These are phyloP conservation scores for Drosophila auraria DNA, from an alignment of 1,140 invertebrate genomes.

Conservation along the genomic window DNA sequence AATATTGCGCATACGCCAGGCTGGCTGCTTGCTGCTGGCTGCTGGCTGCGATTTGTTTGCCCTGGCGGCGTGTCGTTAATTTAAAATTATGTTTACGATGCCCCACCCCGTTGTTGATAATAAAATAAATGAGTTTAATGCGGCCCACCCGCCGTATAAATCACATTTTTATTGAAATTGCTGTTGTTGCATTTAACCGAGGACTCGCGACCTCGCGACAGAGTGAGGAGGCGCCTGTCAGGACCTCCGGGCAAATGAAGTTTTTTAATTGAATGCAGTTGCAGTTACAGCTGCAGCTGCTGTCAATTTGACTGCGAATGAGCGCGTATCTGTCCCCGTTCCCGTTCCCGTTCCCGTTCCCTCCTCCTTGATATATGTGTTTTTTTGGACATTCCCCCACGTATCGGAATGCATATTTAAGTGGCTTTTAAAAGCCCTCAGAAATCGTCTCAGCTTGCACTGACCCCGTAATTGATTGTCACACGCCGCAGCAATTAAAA, in stretches of 20 bases:
- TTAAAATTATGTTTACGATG: conserved; percentile 67
- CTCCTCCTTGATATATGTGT: not conserved
- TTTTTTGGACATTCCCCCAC: conserved; percentile 11
- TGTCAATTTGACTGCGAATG: conserved; percentile 58
- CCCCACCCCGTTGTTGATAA: conserved; percentile 57
- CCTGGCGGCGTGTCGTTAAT: conserved; percentile 61
- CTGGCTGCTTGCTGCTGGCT: conserved; percentile 34
- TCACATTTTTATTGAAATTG: conserved; percentile 66
- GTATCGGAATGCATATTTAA: conserved; percentile 66
- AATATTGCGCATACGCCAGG: conserved; percentile 57
- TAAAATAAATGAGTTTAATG: conserved; percentile 67
- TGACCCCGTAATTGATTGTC: conserved; percentile 76
- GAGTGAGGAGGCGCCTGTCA: not conserved
- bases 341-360: too few species aligned
- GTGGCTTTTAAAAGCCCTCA: conserved; percentile 69
- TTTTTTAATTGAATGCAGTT: conserved; percentile 66
- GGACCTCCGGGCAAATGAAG: conserved; percentile 42
- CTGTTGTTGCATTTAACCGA: conserved; percentile 48
- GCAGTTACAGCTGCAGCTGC: conserved; percentile 64
- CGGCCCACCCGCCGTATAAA: conserved; percentile 44
- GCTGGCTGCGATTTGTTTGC: conserved; percentile 54
- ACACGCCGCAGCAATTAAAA: conserved; percentile 74
- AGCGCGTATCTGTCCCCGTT: conserved; percentile 19
- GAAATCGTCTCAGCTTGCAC: conserved; percentile 44
- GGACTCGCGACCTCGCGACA: not conserved